phyloP scores from a whole-genome alignment of 2,888 invertebrate genomes.

The Cyaniris semiargus region DNA sequence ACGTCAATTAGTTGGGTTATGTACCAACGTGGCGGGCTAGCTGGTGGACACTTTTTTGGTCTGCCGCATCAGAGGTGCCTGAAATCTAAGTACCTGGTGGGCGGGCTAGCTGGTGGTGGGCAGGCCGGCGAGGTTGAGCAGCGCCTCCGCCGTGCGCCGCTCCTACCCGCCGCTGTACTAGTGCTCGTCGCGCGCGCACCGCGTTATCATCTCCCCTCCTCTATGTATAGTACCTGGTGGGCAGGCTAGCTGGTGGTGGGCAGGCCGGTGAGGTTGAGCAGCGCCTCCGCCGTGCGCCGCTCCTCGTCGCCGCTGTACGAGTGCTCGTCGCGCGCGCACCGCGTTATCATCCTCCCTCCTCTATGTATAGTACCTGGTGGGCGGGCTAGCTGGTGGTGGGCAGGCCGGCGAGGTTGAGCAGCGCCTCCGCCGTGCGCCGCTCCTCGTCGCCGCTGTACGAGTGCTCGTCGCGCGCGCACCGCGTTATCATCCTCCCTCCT shows the following conservation, averaged over 20 bases:
- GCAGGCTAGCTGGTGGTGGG: conserved; percentile 49
- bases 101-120: conserved; percentile 49
- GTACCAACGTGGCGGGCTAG: too few species aligned
- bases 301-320: conserved; percentile 89
- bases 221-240: too few species aligned
- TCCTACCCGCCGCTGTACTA: conserved; percentile 90
- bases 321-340: conserved; percentile 95
- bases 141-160: conserved; percentile 74
- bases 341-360: conserved; percentile 85
- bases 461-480: conserved; percentile 95
- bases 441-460: conserved; percentile 89
- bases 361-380: too few species aligned
- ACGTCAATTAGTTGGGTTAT: too few species aligned
- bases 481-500: conserved; percentile 84
- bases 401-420: conserved; percentile 73
- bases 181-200: conserved; percentile 95
- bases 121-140: conserved; percentile 73
- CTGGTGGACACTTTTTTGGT: too few species aligned
- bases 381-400: conserved; percentile 49
- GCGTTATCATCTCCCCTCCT: conserved; percentile 85
- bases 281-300: conserved; percentile 74
- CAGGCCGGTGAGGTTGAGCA: conserved; percentile 73
- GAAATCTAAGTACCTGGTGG: too few species aligned
- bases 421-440: conserved; percentile 74
- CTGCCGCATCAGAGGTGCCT: too few species aligned